Evolutionary conservation across 2,797 vertebrate genomes (phyloP).

Genomic region (Cirrhinus molitorella): DNA sequence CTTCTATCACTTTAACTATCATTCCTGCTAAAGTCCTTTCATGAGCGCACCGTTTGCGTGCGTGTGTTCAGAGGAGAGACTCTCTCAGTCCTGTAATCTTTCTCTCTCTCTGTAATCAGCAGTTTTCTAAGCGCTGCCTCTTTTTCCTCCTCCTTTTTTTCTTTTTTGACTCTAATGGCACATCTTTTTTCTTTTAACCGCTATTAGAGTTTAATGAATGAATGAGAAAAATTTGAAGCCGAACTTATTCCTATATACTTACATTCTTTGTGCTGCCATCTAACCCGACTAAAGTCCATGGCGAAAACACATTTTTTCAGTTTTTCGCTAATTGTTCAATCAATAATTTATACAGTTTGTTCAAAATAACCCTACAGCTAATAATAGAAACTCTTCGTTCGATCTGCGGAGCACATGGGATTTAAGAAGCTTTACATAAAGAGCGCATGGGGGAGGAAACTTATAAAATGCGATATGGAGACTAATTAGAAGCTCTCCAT

Average conservation of each 20-base stretch:
- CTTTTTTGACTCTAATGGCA: constrained; percentile 22
- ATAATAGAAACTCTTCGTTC: neutral
- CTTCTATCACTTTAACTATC: constrained; percentile 47
- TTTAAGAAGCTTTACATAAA: constrained; percentile 19
- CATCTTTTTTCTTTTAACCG: constrained; percentile 34
- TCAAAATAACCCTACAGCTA: neutral
- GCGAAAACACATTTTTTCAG: neutral
- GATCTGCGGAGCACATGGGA: constrained; percentile 16
- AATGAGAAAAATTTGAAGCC: neutral
- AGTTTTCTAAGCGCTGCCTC: constrained; percentile 31
- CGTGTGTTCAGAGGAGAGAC: constrained; percentile 48
- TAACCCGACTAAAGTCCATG: neutral
- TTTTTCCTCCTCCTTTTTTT: neutral
- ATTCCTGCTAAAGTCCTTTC: constrained; percentile 11
- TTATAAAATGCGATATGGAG: constrained; percentile 74
- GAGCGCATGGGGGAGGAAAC: constrained; percentile 44
- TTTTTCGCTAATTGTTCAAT: neutral
- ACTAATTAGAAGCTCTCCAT: constrained; percentile 81
- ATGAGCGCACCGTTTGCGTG: constrained; percentile 33
- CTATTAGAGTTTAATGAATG: constrained; percentile 25
- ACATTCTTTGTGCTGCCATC: neutral
- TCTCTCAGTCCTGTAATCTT: constrained; percentile 57
- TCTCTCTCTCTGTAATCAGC: constrained; percentile 61
- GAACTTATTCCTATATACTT: neutral
- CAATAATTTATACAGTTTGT: neutral